Base-by-base conservation (phyloP, 2,113 vertebrate genomes). In the Paradisaea rubra region DNA sequence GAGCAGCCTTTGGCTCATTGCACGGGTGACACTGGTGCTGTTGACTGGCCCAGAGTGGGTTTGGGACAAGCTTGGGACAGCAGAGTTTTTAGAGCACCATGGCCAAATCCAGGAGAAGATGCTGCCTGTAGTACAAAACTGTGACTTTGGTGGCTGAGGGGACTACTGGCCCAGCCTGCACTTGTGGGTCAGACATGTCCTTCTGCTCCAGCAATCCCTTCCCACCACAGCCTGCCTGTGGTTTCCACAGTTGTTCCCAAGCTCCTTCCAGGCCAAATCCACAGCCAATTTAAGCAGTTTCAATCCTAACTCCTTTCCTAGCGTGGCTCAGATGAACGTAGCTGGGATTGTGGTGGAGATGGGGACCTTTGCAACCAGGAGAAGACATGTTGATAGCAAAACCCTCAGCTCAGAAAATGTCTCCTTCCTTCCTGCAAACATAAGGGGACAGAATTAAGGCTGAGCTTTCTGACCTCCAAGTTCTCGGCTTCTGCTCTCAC, bases 401-500 rank as follows among this genome's bases (percentile, higher is more conserved):
- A 54, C 42, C 52, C 28, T 68, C 44, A 52, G 41, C 41, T 82
- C 61, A 31, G 74, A 76, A 88, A 80, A 79, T 0, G 1, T 56
- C 81, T 86, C 50, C 72, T 79, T 56, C 73, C 47, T 47, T 68
- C 61, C 66, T 72, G 57, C 41, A 73, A 27, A 68, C 8, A 10
- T 45, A n/a, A 45, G 87, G 56, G 47, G 33, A 59, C 52, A 89
- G 49, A 76, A 87, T 37, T 81, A 68, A 87, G n/a, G 63, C 45
- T 85, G 78, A 71, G 35, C 70, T 74, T 91, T 81, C 83, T 89
- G 93, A 89, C 87, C 77, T 91, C 60, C 30, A 42, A 65, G 45
- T 83, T 91, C 81, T 59, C 50, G 47, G 42, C 59, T 91, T 88
- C 70, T 93, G 57, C 71, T 95, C 86, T 95, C 83, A 66, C 3